Evolutionary conservation across 2,113 vertebrate species (phyloP).

Genomic region (Hemiscyllium ocellatum): DNA sequence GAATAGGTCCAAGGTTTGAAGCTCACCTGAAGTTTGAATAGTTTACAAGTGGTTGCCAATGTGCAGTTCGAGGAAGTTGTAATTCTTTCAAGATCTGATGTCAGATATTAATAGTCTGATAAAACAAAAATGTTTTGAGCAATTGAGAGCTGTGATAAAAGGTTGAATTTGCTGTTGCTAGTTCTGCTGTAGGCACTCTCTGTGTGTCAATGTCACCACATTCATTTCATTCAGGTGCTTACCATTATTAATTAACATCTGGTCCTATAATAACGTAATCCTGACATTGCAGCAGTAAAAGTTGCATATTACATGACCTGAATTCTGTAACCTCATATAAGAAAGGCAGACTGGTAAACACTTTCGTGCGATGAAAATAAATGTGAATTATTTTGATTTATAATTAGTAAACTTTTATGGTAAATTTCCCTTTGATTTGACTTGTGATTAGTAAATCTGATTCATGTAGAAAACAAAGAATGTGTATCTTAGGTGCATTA

Average conservation of each 20-base stretch:
- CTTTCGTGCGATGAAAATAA: neutral
- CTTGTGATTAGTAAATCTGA: neutral
- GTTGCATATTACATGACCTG: neutral
- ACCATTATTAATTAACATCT: neutral
- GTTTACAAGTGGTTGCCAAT: neutral
- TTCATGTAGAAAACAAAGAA: neutral
- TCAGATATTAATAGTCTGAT: neutral
- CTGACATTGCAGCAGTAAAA: neutral
- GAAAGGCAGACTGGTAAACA: neutral
- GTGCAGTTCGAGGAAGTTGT: neutral
- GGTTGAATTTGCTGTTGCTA: neutral
- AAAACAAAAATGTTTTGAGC: neutral
- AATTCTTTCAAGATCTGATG: neutral
- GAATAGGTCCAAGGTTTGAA: neutral
- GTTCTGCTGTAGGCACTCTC: neutral
- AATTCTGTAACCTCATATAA: neutral
- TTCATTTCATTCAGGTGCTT: neutral
- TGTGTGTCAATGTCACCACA: neutral
- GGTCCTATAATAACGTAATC: neutral
- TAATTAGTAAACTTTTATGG: neutral
- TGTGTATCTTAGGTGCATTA: no score
- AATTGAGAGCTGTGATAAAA: neutral
- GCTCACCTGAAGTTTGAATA: neutral
- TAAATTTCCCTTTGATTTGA: neutral
- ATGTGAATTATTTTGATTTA: neutral